These are phyloP conservation scores for Strigamia maritima DNA, from an alignment of 2,888 invertebrate genomes.

Conservation along the genomic window DNA sequence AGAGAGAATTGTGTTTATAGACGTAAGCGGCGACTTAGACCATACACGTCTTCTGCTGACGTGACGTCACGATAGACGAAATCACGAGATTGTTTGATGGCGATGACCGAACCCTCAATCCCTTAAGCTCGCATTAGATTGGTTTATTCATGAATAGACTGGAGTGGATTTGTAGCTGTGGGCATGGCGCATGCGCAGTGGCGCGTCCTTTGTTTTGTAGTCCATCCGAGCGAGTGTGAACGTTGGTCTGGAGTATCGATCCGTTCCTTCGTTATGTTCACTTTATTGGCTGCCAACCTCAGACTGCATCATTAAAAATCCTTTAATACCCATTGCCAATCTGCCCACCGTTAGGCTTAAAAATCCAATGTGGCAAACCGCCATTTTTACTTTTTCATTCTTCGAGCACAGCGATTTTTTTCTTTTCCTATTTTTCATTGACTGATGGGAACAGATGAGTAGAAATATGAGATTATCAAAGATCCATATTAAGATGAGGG, in stretches of 20 bases:
- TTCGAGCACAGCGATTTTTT: too few relatives aligned
- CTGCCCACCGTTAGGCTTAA: not conserved
- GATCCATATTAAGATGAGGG: too few relatives aligned
- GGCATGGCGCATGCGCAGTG: conserved; percentile 10
- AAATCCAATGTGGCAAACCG: conserved; percentile 25
- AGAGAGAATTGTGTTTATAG: too few relatives aligned
- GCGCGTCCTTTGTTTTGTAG: conserved; percentile 21
- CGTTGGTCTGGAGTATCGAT: conserved; percentile 30
- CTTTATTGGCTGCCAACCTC: conserved; percentile 34
- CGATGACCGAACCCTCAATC: not conserved
- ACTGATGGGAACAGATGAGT: too few relatives aligned
- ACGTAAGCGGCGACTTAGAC: too few relatives aligned
- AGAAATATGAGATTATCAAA: too few relatives aligned
- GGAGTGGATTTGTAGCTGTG: conserved; percentile 26
- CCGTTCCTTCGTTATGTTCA: conserved; percentile 21
- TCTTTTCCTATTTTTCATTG: too few relatives aligned
- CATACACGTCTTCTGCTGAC: too few relatives aligned
- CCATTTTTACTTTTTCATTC: not conserved
- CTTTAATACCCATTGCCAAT: conserved; percentile 22
- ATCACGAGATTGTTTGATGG: not conserved
- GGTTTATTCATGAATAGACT: conserved; percentile 13
- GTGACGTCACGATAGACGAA: not conserved
- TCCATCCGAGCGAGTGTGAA: conserved; percentile 28
- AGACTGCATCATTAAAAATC: conserved; percentile 19
- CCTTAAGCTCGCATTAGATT: not conserved